Conservation (phyloP, 1,140 invertebrate genomes). For the Dinoponera quadriceps region DNA sequence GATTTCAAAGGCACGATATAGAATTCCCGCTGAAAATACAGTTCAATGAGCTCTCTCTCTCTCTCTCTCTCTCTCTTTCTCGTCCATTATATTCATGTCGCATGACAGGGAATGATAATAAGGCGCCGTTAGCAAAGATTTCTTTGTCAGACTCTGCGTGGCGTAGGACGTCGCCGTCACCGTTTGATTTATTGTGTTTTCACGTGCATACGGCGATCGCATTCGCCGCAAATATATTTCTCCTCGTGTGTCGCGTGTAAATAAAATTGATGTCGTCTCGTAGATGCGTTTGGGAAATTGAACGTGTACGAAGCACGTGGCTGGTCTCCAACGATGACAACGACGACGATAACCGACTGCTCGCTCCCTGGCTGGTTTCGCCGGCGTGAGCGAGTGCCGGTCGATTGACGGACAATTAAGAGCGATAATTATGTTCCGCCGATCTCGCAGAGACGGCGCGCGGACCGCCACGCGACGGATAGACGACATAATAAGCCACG, state of each 20-base stretch:
- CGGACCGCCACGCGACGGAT: too few relatives aligned
- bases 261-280: conserved; percentile 49
- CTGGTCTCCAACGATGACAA: not conserved
- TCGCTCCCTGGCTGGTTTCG: not conserved
- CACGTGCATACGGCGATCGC: conserved; percentile 54
- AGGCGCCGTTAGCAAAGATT: conserved; percentile 57
- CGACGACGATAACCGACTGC: not conserved
- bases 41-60: conserved; percentile 52
- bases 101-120: conserved; percentile 67
- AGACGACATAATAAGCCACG: too few relatives aligned
- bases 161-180: conserved; percentile 49
- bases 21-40: conserved; percentile 36
- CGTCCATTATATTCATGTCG: conserved; percentile 59
- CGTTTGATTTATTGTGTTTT: conserved; percentile 52
- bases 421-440: too few relatives aligned
- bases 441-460: too few relatives aligned
- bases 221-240: conserved; percentile 46
- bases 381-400: not conserved
- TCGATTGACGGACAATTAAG: not conserved
- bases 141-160: conserved; percentile 48
- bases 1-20: conserved; percentile 53
- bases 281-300: conserved; percentile 50
- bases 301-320: conserved; percentile 12
- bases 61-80: too few relatives aligned
- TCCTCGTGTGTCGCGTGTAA: conserved; percentile 39